Conservation (phyloP, 2,888 invertebrate species). For the Ennomos fuscantarius region DNA sequence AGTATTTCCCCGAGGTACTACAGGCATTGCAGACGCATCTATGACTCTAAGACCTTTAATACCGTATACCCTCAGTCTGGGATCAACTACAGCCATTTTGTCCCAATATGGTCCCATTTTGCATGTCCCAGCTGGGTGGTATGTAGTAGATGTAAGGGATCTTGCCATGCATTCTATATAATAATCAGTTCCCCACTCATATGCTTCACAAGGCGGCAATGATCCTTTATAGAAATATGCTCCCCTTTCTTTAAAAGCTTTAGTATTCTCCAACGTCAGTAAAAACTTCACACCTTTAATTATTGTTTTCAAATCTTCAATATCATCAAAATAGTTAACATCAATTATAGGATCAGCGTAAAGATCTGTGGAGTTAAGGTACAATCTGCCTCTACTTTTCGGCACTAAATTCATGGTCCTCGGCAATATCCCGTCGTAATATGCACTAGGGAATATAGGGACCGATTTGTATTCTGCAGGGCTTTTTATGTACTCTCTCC, state of each 20-base stretch:
- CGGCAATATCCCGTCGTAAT: slow-evolving; percentile 84
- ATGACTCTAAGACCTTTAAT: slow-evolving; percentile 86
- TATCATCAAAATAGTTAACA: slow-evolving; percentile 86
- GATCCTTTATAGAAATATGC: slow-evolving; percentile 80
- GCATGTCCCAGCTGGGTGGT: slow-evolving; percentile 70
- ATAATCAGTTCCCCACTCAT: slow-evolving; percentile 84
- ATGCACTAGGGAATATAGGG: slow-evolving; percentile 79
- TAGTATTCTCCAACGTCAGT: slow-evolving; percentile 82
- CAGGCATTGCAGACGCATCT: slow-evolving; percentile 93
- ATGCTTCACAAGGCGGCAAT: slow-evolving; percentile 84
- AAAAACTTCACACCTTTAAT: slow-evolving; percentile 86
- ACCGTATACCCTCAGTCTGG: slow-evolving; percentile 88
- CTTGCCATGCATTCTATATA: slow-evolving; percentile 87
- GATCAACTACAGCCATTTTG: slow-evolving; percentile 87
- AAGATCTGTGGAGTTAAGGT: slow-evolving; percentile 87
- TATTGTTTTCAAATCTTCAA: slow-evolving; percentile 85
- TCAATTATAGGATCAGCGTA: slow-evolving; percentile 88
- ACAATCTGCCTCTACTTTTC: slow-evolving; percentile 85
- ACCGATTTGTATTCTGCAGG: slow-evolving; percentile 59
- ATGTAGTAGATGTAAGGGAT: slow-evolving; percentile 83
- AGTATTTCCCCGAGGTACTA: slow-evolving; percentile 90
- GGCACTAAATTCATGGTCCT: slow-evolving; percentile 86
- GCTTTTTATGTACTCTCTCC: slow-evolving; percentile 78
- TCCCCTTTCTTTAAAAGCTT: slow-evolving; percentile 83
- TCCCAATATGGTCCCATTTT: slow-evolving; percentile 85